These are phyloP conservation scores for Tyrophagus putrescentiae DNA, from an alignment of 1,140 invertebrate genomes.

Conservation along the genomic window DNA sequence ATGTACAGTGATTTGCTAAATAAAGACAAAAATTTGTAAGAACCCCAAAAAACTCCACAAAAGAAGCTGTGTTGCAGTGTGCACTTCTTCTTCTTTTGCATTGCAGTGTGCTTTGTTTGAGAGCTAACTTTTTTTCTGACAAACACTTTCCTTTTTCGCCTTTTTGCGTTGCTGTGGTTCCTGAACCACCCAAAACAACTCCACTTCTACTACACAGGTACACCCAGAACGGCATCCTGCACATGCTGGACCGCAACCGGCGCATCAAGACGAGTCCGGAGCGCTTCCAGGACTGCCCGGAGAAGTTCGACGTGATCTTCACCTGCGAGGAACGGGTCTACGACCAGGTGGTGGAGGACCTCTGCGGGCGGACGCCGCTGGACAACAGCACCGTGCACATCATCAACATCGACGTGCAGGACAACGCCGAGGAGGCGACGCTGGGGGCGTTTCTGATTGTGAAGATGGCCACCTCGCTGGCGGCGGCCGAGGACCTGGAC, in stretches of 20 bases:
- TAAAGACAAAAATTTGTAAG: conserved; percentile 39
- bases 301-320: conserved; percentile 90
- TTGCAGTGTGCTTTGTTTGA: conserved; percentile 16
- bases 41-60: background rate
- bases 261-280: conserved; percentile 88
- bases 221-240: conserved; percentile 93
- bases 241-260: conserved; percentile 95
- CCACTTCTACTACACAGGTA: too few species aligned
- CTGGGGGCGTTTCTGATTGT: conserved; percentile 96
- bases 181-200: too few species aligned
- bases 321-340: conserved; percentile 98
- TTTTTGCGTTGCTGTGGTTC: too few species aligned
- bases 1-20: conserved; percentile 86
- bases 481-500: conserved; percentile 79
- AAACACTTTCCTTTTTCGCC: too few species aligned
- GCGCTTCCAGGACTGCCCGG: conserved; percentile 73
- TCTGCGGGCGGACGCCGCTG: conserved; percentile 40
- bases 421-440: conserved; percentile 99
- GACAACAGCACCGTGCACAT: conserved; percentile 69
- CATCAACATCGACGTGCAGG: conserved; percentile 97
- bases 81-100: conserved; percentile 1
- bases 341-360: conserved; percentile 64
- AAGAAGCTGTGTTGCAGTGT: background rate
- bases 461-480: conserved; percentile 76
- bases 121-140: conserved; percentile 23